Conservation (phyloP, 1,140 invertebrate genomes). For the Hylaeus volcanicus region DNA sequence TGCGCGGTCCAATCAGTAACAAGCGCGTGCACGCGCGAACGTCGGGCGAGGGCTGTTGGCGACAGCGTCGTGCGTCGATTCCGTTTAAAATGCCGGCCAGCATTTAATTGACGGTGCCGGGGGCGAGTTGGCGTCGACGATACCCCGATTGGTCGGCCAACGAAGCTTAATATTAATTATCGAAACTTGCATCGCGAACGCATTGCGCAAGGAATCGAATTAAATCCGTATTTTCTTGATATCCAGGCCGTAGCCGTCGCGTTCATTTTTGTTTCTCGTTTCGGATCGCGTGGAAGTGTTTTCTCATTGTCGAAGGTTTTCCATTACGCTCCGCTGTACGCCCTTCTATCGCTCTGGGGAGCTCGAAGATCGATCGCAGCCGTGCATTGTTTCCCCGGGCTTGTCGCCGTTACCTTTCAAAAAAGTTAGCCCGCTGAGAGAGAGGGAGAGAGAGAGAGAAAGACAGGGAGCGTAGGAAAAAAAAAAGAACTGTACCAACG, state of each 20-base stretch:
- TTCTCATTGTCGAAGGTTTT: neutral
- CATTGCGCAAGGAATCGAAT: slow-evolving; percentile 23
- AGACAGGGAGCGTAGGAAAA: too few relatives aligned
- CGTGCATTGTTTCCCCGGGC: neutral
- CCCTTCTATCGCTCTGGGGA: neutral
- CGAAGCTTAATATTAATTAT: slow-evolving; percentile 53
- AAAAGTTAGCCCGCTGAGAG: neutral
- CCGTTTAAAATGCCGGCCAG: slow-evolving; percentile 35
- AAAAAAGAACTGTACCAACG: neutral
- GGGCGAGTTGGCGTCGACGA: slow-evolving; percentile 22
- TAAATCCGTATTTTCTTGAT: slow-evolving; percentile 15
- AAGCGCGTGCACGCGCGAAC: too few relatives aligned
- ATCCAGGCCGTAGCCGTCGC: neutral
- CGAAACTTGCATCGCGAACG: slow-evolving; percentile 6
- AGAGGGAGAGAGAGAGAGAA: neutral
- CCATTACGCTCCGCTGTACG: neutral
- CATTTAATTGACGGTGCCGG: slow-evolving; percentile 26
- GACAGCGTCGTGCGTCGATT: neutral
- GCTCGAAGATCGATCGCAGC: neutral
- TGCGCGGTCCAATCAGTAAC: too few relatives aligned
- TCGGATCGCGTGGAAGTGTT: slow-evolving; percentile 2
- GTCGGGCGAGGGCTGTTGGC: too few relatives aligned
- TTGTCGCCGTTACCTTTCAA: neutral
- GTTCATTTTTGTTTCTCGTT: neutral
- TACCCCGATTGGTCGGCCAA: slow-evolving; percentile 20